These are phyloP conservation scores for Leucania comma DNA, from an alignment of 2,888 invertebrate species.

Conservation along the genomic window DNA sequence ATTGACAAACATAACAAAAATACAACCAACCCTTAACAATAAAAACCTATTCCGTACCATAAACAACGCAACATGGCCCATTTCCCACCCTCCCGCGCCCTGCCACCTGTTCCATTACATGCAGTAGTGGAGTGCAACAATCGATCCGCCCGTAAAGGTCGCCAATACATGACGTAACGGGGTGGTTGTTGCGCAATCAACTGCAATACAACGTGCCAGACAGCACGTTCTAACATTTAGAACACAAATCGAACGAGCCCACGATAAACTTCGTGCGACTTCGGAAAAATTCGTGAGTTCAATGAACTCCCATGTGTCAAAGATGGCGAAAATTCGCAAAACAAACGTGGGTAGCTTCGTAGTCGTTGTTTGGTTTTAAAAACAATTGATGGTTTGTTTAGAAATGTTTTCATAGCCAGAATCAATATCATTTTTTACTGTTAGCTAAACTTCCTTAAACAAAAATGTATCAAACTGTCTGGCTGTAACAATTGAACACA, in stretches of 20 bases:
- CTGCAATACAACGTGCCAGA: slow-evolving; percentile 72
- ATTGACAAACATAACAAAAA: neutral
- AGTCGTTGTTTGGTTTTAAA: slow-evolving; percentile 1
- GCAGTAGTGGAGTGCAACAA: slow-evolving; percentile 71
- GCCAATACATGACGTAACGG: slow-evolving; percentile 86
- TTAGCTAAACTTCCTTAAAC: slow-evolving; percentile 57
- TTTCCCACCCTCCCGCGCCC: slow-evolving; percentile 10
- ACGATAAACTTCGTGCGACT: slow-evolving; percentile 23
- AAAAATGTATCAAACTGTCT: slow-evolving; percentile 33
- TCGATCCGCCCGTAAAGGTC: slow-evolving; percentile 87
- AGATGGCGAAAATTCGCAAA: slow-evolving; percentile 25
- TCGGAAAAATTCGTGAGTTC: slow-evolving; percentile 46
- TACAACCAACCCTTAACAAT: neutral
- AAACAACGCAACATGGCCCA: slow-evolving; percentile 14
- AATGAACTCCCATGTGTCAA: slow-evolving; percentile 41
- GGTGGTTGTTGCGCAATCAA: slow-evolving; percentile 82
- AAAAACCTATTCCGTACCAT: neutral
- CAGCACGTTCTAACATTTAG: slow-evolving; percentile 40
- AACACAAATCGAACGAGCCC: slow-evolving; percentile 36
- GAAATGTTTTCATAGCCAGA: slow-evolving; percentile 35
- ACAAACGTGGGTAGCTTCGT: slow-evolving; percentile 14
- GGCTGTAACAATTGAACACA: slow-evolving; percentile 68
- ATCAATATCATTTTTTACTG: slow-evolving; percentile 40
- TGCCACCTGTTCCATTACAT: slow-evolving; percentile 53
- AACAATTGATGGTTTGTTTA: slow-evolving; percentile 42